Evolutionary conservation across 2,888 invertebrate species (phyloP), one percentile per base, ranked within the genome.

Genomic region (Falcaria lacertinaria): DNA sequence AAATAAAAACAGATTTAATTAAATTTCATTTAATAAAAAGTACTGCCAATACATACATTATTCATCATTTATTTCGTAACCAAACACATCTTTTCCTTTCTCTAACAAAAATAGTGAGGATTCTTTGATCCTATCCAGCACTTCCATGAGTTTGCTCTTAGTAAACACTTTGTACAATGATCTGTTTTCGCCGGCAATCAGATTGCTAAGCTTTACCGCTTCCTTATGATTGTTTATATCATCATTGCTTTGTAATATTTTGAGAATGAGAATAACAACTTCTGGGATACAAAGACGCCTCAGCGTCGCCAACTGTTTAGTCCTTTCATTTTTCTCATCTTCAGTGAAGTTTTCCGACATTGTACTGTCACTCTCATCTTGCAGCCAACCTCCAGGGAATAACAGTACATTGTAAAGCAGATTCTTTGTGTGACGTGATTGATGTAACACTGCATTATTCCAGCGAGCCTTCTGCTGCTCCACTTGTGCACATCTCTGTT

Each of bases 351-450:
- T 84, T 4, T 65, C 56, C 0, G 89, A 89, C 47, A 89, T 90
- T 41, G 89, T 86, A 14, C 89, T 80, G 36, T 90, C 89, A 53
- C 78, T 90, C 13, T 92, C 90, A 72, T 97, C 97, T 35, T 93
- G 91, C 46, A 98, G 90, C 98, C 98, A 98, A 4, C 98, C 97
- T 59, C 96, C 95, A 2, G 97, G 96, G 72, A 98, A 98, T 7
- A 96, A 76, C 32, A 98, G 74, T 0, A 98, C 94, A 79, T 97
- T 97, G 78, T 95, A 96, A 5, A 98, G 87, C 41, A 94, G 90
- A 48, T 93, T 93, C 60, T 94, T 94, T 0, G 96, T 94, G 43
- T 92, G 94, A 85, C 92, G 90, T 0, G 95, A 93, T 67, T 95
- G 95, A 60, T 94, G 92, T 39, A 90, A 81, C 43, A 95, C 90